phyloP scores from a whole-genome alignment of 2,888 invertebrate genomes.

The Tachina fera region DNA sequence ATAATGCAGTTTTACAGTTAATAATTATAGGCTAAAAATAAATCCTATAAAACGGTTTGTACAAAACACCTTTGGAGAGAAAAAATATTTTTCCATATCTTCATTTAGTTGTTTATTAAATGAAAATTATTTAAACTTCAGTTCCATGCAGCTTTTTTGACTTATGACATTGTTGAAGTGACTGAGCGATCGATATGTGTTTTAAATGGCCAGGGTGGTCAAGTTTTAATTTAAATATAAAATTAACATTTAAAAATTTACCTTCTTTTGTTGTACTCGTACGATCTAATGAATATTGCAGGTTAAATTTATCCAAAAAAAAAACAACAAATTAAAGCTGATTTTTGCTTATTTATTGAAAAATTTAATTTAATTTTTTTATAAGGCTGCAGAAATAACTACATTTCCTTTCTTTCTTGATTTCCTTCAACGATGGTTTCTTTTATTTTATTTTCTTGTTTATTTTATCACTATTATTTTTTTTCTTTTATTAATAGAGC shows the following conservation, averaged over 20 bases:
- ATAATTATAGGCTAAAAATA: too few species aligned
- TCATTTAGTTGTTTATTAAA: too few species aligned
- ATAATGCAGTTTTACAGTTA: too few species aligned
- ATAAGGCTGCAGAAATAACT: background rate
- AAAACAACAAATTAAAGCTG: background rate
- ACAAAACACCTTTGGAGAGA: too few species aligned
- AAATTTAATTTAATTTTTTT: background rate
- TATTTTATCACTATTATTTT: slow-evolving; percentile 28
- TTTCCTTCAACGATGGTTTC: background rate
- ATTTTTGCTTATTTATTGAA: background rate
- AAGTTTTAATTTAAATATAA: background rate
- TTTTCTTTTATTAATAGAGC: slow-evolving; percentile 6
- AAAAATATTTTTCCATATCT: too few species aligned
- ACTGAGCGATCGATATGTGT: background rate
- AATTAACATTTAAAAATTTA: slow-evolving; percentile 42
- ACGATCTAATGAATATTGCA: background rate
- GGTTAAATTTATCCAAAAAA: slow-evolving; percentile 6
- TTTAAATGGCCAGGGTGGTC: slow-evolving; percentile 26
- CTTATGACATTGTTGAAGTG: too few species aligned
- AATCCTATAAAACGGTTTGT: too few species aligned
- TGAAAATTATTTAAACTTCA: too few species aligned
- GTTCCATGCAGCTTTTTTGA: too few species aligned
- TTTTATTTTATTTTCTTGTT: slow-evolving; percentile 6
- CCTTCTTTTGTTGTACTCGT: slow-evolving; percentile 18
- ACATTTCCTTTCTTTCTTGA: background rate